These are phyloP conservation scores for Columba guinea DNA, from an alignment of 2,797 vertebrate genomes.

Conservation along the genomic window DNA sequence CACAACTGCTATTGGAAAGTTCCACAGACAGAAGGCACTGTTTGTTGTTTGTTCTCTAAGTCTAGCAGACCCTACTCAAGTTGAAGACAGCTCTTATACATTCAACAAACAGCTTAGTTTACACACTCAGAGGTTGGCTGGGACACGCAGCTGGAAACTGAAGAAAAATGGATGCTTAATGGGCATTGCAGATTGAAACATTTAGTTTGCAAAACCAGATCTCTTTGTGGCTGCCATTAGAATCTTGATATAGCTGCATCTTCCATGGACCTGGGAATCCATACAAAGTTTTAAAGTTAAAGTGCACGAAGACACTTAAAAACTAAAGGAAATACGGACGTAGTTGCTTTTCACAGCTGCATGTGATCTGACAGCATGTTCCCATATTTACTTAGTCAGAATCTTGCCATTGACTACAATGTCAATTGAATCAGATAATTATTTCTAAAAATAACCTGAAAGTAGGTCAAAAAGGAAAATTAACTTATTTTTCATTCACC, in stretches of 20 bases:
- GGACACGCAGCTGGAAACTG: not conserved
- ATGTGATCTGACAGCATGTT: not conserved
- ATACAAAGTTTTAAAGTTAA: not conserved
- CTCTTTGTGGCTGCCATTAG: not conserved
- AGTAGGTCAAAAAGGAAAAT: not conserved
- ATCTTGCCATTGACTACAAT: not conserved
- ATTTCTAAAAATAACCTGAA: not conserved
- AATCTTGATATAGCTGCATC: not conserved
- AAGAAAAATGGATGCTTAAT: not conserved
- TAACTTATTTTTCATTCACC: not conserved
- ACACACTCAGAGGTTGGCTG: not conserved
- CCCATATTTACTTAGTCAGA: not conserved
- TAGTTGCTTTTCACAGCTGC: not conserved
- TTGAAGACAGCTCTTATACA: not conserved
- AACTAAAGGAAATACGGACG: not conserved
- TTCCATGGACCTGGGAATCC: not conserved
- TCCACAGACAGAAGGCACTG: not conserved
- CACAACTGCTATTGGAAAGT: not conserved
- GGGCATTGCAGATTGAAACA: not conserved
- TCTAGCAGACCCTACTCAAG: not conserved
- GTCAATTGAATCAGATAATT: not conserved
- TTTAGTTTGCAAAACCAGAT: not conserved
- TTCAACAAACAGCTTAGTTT: not conserved
- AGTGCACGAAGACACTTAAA: not conserved
- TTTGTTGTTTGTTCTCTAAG: not conserved